These are phyloP conservation scores for Fukomys damarensis DNA, from an alignment of 2,113 vertebrate genomes.

Conservation along the genomic window DNA sequence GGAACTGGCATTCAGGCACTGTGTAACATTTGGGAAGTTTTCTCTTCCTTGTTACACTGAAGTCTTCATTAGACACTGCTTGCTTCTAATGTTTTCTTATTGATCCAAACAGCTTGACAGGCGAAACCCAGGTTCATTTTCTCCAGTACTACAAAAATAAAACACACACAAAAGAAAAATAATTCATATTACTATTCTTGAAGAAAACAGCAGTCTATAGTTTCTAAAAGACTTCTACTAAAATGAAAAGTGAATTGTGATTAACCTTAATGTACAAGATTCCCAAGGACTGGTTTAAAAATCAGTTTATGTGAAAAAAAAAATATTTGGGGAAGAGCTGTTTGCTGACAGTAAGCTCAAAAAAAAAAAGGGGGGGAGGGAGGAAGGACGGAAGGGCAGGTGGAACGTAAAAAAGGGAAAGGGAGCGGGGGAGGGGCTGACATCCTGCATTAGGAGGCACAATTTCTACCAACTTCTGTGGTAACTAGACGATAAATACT, in stretches of 20 bases:
- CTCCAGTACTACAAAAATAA: conserved; percentile 88
- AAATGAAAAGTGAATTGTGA: background rate
- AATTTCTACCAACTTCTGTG: background rate
- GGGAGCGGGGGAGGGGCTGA: background rate
- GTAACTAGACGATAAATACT: no score
- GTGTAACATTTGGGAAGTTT: conserved; percentile 11
- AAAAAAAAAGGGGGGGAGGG: background rate
- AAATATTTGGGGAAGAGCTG: background rate
- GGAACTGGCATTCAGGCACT: conserved; percentile 33
- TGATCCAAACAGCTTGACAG: background rate
- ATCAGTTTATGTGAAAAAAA: conserved; percentile 1
- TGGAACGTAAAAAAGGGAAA: background rate
- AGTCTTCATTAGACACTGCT: conserved; percentile 39
- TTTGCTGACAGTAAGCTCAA: background rate
- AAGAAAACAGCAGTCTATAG: conserved; percentile 38
- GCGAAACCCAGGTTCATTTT: conserved; percentile 82
- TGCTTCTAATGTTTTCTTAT: conserved; percentile 39
- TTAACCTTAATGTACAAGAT: background rate
- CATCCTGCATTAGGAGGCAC: background rate
- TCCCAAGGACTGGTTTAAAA: background rate
- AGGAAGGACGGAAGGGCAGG: background rate
- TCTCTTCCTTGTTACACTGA: conserved; percentile 17
- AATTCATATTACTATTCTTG: conserved; percentile 45
- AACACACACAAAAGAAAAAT: conserved; percentile 62
- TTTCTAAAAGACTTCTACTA: background rate